Evolutionary conservation across 2,797 vertebrate species (phyloP), one percentile per base, ranked within the genome.

Genomic region (Characodon lateralis): DNA sequence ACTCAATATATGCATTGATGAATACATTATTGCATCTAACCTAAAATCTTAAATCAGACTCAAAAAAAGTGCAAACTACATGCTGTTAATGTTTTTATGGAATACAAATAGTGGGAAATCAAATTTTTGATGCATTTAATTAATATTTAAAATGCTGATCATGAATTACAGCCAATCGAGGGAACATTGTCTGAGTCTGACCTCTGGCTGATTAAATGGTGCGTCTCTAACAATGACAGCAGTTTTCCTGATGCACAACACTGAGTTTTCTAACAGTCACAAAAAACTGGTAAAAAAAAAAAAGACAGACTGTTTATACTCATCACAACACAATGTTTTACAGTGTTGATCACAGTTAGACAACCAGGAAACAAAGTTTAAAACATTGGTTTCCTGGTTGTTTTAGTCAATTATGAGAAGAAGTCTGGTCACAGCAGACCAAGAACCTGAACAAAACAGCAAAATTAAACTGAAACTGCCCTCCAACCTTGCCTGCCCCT

Each of bases 401-500:
- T 31, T 31, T 31, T 31, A 31, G 31, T 31, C 31, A 31, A 31
- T 31, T 31, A 2, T 31, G 31, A 31, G 31, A 41, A 20, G 39
- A 16, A 53, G 31, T 35, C 22, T 18, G 8, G 28, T 41, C 22
- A 41, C 20, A 39, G 16, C 5, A 46, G 63, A 16, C 48, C 3
- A n/a, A 55, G 9, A 68, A 26, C 55, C 50, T 63, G 31, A 41
- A 2, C 68, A 50, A 77, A 72, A 65, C 48, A 39, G 26, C 16
- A 14, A 35, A 0, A 24, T 20, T 51, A 14, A 59, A 59, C 51
- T n/a, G 48, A 77, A 51, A 46, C 65, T 63, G 9, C 26, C 12
- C 70, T 75, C 59, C 24, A 56, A 83, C 50, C 48, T 66, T 78
- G 84, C 84, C 63, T 20, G 63, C 78, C 35, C 76, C 50, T 39